Percentiles rank a stretch among this genome's conserved stretches.
Evolutionary conservation across 2,113 vertebrate genomes (phyloP).

Genomic region (Sterna hirundo): DNA sequence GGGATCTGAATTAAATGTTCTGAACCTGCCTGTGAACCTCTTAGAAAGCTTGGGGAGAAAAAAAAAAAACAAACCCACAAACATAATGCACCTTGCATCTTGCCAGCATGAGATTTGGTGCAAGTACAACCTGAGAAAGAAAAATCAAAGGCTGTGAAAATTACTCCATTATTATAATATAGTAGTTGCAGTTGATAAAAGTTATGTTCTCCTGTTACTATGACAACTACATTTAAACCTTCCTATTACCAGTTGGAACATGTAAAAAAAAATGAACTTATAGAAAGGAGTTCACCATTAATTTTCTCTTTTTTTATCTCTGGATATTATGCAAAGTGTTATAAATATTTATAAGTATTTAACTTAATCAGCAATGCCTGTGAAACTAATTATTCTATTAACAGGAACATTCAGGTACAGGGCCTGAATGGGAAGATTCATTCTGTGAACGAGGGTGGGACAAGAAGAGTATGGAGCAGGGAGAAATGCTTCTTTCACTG

Average conservation of each 20-base stretch:
- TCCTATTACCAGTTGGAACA: neutral
- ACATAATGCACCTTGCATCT: neutral
- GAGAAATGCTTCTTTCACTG: neutral
- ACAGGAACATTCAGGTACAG: neutral
- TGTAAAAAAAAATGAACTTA: neutral
- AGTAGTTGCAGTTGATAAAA: neutral
- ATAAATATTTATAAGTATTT: constrained; percentile 63
- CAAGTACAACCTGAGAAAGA: neutral
- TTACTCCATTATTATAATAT: constrained; percentile 4
- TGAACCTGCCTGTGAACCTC: neutral
- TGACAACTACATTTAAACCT: constrained; percentile 57
- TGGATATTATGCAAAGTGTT: constrained; percentile 3
- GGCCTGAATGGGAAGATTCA: neutral
- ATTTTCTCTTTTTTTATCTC: constrained; percentile 11
- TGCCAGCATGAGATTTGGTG: neutral
- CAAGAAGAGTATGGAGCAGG: neutral
- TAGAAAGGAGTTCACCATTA: neutral
- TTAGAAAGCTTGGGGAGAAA: neutral
- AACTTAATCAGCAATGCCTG: constrained; percentile 26
- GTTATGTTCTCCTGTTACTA: constrained; percentile 45
- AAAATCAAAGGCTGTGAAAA: constrained; percentile 44
- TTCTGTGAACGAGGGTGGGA: neutral
- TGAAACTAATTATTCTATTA: constrained; percentile 43
- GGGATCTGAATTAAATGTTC: neutral
- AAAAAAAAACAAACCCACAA: neutral